Base-by-base conservation (phyloP, 2,797 vertebrate genomes). In the Vultur gryphus region DNA sequence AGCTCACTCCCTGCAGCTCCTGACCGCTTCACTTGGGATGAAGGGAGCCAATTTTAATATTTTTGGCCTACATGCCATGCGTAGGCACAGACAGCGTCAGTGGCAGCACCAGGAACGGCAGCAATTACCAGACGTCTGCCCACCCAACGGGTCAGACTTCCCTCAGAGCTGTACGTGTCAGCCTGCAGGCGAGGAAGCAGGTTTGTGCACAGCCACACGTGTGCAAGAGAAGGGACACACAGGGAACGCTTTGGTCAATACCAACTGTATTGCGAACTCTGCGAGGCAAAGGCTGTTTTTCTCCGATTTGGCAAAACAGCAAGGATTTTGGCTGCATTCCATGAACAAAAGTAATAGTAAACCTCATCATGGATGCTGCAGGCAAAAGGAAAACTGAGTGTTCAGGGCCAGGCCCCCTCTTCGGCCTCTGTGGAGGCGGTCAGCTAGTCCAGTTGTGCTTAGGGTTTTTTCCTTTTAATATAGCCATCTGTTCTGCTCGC, bases 51-150 rank as follows among this genome's bases (percentile, higher is more conserved):
- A 2, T 67, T 28, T 26, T 3, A 13, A 3, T 19, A 9, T 7
- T 55, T 48, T 26, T 46, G 17, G 24, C 48, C 28, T 16, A 1
- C 0, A 0, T 55, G 39, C 41, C 39, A 6, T 9, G 29, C 31
- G 13, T 19, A 6, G 44, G 52, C n/a, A 11, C 3, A 18, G 48
- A 18, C 9, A 4, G 58, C 1, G 1, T 14, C 29, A 9, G 12
- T 23, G 43, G 41, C 37, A 59, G 71, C 20, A 3, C 11, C 0
- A 2, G 49, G 37, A 57, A 2, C 31, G 28, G 82, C 25, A 10
- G 33, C 0, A 0, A 9, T n/a, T 8, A 11, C 2, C 48, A 54
- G 19, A 10, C 0, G 0, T 33, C 24, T 58, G 57, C 52, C 62
- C 35, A 3, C 11, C 6, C 2, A 1, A 1, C 2, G 21, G 41